phyloP scores from a whole-genome alignment of 2,888 invertebrate genomes.

The Itoplectis maculator region DNA sequence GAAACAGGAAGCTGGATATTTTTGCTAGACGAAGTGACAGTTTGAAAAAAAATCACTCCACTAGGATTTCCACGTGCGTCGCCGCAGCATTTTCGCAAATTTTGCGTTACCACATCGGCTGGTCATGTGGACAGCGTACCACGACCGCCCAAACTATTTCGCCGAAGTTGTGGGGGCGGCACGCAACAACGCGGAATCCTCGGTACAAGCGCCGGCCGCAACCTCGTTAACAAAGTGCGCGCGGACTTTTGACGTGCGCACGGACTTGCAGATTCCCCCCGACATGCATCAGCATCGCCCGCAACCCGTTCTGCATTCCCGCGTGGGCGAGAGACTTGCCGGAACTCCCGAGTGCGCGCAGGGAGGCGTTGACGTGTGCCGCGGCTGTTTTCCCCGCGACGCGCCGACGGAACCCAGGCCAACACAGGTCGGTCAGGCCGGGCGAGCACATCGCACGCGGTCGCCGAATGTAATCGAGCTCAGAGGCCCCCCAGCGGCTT shows the following conservation, averaged over 20 bases:
- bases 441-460: background rate
- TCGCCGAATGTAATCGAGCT: conserved; percentile 9
- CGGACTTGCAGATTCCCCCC: conserved; percentile 5
- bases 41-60: too few species aligned
- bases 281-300: conserved; percentile 45
- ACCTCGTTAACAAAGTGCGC: conserved; percentile 15
- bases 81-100: too few species aligned
- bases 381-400: conserved; percentile 30
- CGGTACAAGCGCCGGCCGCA: background rate
- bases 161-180: background rate
- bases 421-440: background rate
- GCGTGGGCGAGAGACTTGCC: conserved; percentile 11
- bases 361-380: conserved; percentile 32
- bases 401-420: conserved; percentile 13
- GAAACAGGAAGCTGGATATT: too few species aligned
- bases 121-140: too few species aligned
- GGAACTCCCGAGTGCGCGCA: too few species aligned
- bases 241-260: conserved; percentile 16
- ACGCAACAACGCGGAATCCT: background rate
- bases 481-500: background rate
- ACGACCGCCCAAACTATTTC: conserved; percentile 16
- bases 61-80: too few species aligned
- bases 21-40: too few species aligned
- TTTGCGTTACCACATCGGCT: too few species aligned
- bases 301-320: background rate